Evolutionary conservation across 92 coral and sea anemone species (phyloP).

Genomic region (Porites cylindrica): DNA sequence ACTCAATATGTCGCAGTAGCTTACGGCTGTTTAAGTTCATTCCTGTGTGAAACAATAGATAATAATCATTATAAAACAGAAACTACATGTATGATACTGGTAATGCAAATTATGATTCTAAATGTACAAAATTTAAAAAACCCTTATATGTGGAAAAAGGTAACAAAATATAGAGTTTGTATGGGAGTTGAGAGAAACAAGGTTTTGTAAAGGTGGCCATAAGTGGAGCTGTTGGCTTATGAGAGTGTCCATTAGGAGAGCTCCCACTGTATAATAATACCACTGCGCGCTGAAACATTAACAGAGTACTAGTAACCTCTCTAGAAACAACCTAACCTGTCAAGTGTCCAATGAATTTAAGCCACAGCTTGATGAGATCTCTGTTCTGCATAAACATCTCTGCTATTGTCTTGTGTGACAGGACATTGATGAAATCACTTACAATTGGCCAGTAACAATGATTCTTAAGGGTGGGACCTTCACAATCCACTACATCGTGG

Average conservation of each 20-base stretch:
- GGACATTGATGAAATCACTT: conserved; percentile 94
- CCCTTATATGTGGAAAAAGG: no score
- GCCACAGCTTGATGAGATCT: conserved; percentile 92
- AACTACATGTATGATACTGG: not conserved
- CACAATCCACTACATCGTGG: conserved; percentile 88
- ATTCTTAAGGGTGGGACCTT: conserved; percentile 69
- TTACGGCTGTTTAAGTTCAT: conserved; percentile 91
- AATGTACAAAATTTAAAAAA: no score
- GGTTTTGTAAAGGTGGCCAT: no score
- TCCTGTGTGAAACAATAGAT: conserved; percentile 49
- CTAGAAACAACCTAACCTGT: conserved; percentile 66
- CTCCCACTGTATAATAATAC: no score
- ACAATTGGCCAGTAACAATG: conserved; percentile 99
- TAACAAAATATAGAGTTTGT: no score
- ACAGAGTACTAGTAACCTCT: no score
- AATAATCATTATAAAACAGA: not conserved
- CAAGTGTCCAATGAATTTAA: conserved; percentile 78
- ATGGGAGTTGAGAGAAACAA: no score
- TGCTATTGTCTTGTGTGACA: conserved; percentile 91
- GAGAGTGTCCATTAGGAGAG: no score
- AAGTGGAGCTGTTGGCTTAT: no score
- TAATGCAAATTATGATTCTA: no score
- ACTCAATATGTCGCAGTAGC: conserved; percentile 84
- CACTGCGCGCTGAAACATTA: no score
- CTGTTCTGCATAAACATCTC: conserved; percentile 86